Evolutionary conservation across 1,140 invertebrate genomes (phyloP).

Genomic region (Nautilus pompilius): DNA sequence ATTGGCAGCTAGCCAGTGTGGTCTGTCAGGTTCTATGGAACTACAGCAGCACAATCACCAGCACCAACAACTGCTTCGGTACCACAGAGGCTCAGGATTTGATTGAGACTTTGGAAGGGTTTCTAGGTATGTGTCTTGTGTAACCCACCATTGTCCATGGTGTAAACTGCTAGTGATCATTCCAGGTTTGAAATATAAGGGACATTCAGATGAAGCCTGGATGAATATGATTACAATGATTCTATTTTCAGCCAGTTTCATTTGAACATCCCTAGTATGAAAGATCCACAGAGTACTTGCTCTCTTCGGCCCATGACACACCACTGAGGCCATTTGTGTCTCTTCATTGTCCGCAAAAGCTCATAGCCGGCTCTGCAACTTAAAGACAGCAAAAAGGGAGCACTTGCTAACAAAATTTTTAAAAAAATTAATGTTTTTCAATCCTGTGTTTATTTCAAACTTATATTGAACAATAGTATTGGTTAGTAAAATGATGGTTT

Average conservation of each 20-base stretch:
- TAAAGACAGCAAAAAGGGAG: too few species aligned
- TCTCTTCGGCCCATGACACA: neutral
- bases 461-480: too few species aligned
- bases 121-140: conserved; percentile 42
- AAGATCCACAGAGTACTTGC: neutral
- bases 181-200: neutral
- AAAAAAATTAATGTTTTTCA: too few species aligned
- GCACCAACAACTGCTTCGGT: conserved; percentile 44
- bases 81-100: conserved; percentile 41
- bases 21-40: conserved; percentile 72
- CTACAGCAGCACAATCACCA: conserved; percentile 63
- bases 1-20: conserved; percentile 64
- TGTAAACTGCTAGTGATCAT: too few species aligned
- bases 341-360: too few species aligned
- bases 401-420: too few species aligned
- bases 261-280: neutral
- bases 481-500: too few species aligned
- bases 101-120: conserved; percentile 44
- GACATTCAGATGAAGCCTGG: neutral
- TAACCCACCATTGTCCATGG: too few species aligned
- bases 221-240: neutral
- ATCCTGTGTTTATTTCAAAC: too few species aligned
- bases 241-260: neutral
- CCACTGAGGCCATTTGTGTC: too few species aligned
- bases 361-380: too few species aligned